Evolutionary conservation across 2,113 vertebrate genomes (phyloP).

Genomic region (Lethenteron reissneri): DNA sequence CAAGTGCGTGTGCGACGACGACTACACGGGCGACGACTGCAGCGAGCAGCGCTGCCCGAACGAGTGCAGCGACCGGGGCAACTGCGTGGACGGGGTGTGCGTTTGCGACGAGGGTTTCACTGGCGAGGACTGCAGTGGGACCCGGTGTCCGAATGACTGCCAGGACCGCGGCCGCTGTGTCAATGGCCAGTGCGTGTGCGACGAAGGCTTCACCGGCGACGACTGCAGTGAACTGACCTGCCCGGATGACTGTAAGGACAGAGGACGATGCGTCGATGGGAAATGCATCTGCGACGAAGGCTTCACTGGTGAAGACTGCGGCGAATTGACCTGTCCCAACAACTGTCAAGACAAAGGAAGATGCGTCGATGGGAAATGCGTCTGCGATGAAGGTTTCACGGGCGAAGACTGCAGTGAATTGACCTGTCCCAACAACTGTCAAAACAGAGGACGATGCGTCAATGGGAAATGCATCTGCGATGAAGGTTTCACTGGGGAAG

Average conservation of each 20-base stretch:
- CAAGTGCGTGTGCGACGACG: constrained; percentile 61
- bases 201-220: constrained; percentile 62
- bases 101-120: constrained; percentile 58
- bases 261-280: neutral
- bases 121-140: constrained; percentile 49
- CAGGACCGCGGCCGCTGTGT: constrained; percentile 50
- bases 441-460: too few species aligned
- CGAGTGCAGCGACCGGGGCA: constrained; percentile 47
- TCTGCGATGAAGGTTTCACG: neutral
- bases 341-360: neutral
- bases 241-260: neutral
- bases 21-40: constrained; percentile 51
- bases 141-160: constrained; percentile 66
- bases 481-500: too few species aligned
- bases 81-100: constrained; percentile 48
- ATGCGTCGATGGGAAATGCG: neutral
- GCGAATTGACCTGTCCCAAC: neutral
- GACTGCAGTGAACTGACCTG: constrained; percentile 32
- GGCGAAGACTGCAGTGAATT: neutral
- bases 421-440: too few species aligned
- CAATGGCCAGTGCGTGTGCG: constrained; percentile 50
- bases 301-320: neutral
- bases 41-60: constrained; percentile 38
- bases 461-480: too few species aligned
- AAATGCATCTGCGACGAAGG: neutral